These are phyloP conservation scores for Spizaetus ornatus DNA, from an alignment of 2,113 vertebrate species.

Conservation along the genomic window DNA sequence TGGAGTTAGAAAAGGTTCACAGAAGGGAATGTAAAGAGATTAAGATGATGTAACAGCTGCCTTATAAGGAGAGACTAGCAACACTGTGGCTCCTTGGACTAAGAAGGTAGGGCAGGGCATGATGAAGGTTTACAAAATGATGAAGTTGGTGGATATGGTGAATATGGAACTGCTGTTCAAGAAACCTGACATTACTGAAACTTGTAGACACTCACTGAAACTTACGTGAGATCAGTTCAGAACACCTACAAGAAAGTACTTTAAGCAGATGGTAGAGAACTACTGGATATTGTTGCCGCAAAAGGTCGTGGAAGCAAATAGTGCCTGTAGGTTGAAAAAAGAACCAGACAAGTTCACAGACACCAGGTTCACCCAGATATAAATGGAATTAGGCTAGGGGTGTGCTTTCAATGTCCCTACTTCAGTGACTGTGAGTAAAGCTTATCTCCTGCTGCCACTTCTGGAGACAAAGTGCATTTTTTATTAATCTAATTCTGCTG, in stretches of 20 bases:
- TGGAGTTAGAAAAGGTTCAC: neutral
- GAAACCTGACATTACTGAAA: neutral
- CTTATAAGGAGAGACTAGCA: neutral
- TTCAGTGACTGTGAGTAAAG: neutral
- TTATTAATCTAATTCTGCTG: neutral
- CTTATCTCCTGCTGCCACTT: neutral
- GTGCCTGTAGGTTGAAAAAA: neutral
- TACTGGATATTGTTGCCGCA: neutral
- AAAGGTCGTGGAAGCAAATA: neutral
- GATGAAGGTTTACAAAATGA: neutral
- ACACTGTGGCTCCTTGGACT: neutral
- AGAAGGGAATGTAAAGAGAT: neutral
- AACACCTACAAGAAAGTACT: neutral
- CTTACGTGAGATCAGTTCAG: neutral
- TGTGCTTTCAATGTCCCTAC: neutral
- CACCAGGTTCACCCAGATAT: neutral
- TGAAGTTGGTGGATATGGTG: neutral
- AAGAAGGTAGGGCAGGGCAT: neutral
- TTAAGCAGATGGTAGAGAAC: neutral
- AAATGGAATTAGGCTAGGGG: neutral
- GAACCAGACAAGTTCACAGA: neutral
- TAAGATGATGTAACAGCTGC: neutral
- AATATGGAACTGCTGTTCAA: neutral
- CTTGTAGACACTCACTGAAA: neutral
- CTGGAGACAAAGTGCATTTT: neutral